Percentiles rank a stretch among this genome's conserved stretches.
phyloP scores from a whole-genome alignment of 2,797 vertebrate species.

The Pipistrellus nathusii region DNA sequence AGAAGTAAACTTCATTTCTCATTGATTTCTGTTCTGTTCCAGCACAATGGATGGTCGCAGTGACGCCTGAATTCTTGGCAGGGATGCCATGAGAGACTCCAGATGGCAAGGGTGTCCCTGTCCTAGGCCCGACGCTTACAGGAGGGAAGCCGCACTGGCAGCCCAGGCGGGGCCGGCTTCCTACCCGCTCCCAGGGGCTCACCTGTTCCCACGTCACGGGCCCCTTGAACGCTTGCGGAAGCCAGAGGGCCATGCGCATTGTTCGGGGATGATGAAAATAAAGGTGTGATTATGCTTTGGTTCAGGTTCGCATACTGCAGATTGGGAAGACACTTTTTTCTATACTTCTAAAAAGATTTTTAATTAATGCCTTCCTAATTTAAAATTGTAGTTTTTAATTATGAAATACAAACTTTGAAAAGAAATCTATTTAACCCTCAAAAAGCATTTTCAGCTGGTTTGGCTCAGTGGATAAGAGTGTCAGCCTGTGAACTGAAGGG shows the following conservation, averaged over 20 bases:
- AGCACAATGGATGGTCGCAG: background rate
- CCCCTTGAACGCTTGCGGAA: background rate
- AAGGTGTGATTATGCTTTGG: background rate
- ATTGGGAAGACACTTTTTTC: background rate
- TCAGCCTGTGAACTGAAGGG: too few species aligned
- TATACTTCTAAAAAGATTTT: background rate
- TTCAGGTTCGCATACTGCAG: background rate
- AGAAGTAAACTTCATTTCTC: background rate
- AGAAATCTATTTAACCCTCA: background rate
- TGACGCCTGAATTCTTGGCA: background rate
- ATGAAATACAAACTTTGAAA: background rate
- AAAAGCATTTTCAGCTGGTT: background rate
- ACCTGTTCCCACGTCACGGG: background rate
- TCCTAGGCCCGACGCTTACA: background rate
- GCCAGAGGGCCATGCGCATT: background rate
- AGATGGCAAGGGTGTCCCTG: background rate
- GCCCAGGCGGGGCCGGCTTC: background rate
- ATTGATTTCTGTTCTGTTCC: slow-evolving; percentile 33
- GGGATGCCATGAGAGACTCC: background rate
- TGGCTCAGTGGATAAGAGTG: too few species aligned
- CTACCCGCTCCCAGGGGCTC: too few species aligned
- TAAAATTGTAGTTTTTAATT: background rate
- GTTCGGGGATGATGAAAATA: background rate
- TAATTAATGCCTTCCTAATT: background rate
- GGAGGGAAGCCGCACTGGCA: background rate